Percentiles rank a stretch among this genome's conserved stretches.
Evolutionary conservation across 2,888 invertebrate species (phyloP).

Genomic region (Listrodromus nycthemerus): DNA sequence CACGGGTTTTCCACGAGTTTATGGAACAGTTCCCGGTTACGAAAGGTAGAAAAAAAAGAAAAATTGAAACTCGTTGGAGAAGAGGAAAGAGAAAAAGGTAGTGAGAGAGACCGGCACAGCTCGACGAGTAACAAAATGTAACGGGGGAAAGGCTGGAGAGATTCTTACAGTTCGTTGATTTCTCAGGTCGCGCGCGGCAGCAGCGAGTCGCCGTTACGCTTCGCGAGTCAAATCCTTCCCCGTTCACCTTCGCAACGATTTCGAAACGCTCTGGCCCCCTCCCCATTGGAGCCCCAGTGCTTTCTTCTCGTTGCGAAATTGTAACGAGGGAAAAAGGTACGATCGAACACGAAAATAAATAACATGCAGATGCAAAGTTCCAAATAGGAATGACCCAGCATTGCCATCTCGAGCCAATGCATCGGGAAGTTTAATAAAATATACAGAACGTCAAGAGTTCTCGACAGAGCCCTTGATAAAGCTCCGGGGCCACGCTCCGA

Average conservation of each 20-base stretch:
- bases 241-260: slow-evolving; percentile 18
- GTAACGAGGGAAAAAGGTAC: not conserved
- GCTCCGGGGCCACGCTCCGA: not conserved
- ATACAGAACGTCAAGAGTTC: slow-evolving; percentile 13
- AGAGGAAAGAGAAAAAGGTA: slow-evolving; percentile 15
- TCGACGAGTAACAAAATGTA: slow-evolving; percentile 66
- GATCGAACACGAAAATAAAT: slow-evolving; percentile 20
- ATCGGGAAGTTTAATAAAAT: slow-evolving; percentile 20
- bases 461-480: not conserved
- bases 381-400: slow-evolving; percentile 29
- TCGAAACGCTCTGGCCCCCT: slow-evolving; percentile 5
- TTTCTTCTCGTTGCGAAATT: slow-evolving; percentile 1
- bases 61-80: slow-evolving; percentile 33
- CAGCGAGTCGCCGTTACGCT: slow-evolving; percentile 61
- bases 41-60: slow-evolving; percentile 25
- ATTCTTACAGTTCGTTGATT: slow-evolving; percentile 70
- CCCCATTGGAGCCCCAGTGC: not conserved
- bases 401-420: slow-evolving; percentile 8
- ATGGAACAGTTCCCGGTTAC: slow-evolving; percentile 63
- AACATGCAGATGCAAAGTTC: not conserved
- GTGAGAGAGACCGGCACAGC: slow-evolving; percentile 19
- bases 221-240: slow-evolving; percentile 53
- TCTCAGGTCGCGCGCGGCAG: slow-evolving; percentile 31
- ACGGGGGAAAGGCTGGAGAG: slow-evolving; percentile 61
- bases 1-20: slow-evolving; percentile 75